Conservation (phyloP, 1,140 invertebrate genomes). For the Laupala kohalensis region DNA sequence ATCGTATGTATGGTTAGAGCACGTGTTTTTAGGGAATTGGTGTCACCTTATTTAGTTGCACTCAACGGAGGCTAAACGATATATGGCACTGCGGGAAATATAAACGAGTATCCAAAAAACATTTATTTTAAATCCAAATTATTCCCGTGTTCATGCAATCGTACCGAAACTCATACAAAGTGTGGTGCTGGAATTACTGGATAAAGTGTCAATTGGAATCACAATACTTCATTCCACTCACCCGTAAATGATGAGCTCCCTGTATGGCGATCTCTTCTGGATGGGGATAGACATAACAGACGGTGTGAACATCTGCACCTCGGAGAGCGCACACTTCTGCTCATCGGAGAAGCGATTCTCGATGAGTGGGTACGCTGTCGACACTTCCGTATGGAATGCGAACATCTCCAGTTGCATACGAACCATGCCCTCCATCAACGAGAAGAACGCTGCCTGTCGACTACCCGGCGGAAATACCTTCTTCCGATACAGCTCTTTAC, state of each 20-base stretch:
- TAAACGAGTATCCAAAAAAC: too few species aligned
- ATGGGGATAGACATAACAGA: slow-evolving; percentile 18
- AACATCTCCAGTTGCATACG: slow-evolving; percentile 13
- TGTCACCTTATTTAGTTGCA: too few species aligned
- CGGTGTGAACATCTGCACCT: slow-evolving; percentile 20
- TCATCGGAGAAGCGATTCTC: slow-evolving; percentile 24
- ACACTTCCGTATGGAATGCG: slow-evolving; percentile 16
- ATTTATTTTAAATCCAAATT: too few species aligned
- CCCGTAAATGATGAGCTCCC: slow-evolving; percentile 26
- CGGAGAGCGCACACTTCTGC: slow-evolving; percentile 25
- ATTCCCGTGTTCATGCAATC: too few species aligned
- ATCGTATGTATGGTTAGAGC: too few species aligned
- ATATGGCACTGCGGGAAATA: too few species aligned
- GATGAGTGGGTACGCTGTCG: slow-evolving; percentile 13
- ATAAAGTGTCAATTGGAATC: too few species aligned
- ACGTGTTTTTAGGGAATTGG: too few species aligned
- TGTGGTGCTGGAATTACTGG: too few species aligned
- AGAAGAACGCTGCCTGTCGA: neutral
- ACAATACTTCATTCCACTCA: slow-evolving; percentile 10
- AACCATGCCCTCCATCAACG: neutral
- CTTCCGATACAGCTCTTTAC: neutral
- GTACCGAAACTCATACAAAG: too few species aligned
- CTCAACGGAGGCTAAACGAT: too few species aligned
- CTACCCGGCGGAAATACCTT: neutral
- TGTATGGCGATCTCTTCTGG: slow-evolving; percentile 25